Percentiles rank a stretch among this genome's conserved stretches.
Evolutionary conservation across 1,140 invertebrate genomes (phyloP).

Genomic region (Aleiodes sp.): DNA sequence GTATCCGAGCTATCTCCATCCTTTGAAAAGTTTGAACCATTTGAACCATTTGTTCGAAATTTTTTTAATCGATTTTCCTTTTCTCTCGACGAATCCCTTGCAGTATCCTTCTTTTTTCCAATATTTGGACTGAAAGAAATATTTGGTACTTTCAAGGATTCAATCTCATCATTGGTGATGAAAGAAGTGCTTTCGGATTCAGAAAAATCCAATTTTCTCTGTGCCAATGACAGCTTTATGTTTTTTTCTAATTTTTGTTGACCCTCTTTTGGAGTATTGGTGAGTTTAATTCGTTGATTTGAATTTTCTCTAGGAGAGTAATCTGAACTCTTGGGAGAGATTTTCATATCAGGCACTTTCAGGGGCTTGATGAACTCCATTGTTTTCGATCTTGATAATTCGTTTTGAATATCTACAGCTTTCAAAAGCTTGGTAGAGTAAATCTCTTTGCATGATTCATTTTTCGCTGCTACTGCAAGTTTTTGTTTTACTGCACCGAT

Average conservation of each 20-base stretch:
- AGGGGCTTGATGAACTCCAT: slow-evolving; percentile 61
- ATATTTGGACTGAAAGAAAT: slow-evolving; percentile 52
- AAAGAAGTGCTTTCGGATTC: slow-evolving; percentile 51
- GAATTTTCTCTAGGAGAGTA: slow-evolving; percentile 54
- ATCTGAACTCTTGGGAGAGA: slow-evolving; percentile 60
- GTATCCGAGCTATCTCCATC: slow-evolving; percentile 40
- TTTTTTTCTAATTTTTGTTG: slow-evolving; percentile 49
- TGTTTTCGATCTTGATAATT: slow-evolving; percentile 28
- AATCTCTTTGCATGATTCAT: slow-evolving; percentile 42
- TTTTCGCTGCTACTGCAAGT: slow-evolving; percentile 46
- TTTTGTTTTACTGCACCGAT: slow-evolving; percentile 62
- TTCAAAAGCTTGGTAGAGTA: not conserved
- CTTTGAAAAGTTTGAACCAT: slow-evolving; percentile 39
- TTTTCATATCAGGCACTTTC: slow-evolving; percentile 62
- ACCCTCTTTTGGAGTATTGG: slow-evolving; percentile 48
- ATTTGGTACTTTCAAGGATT: slow-evolving; percentile 58
- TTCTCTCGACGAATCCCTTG: slow-evolving; percentile 58
- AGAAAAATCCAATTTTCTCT: slow-evolving; percentile 60
- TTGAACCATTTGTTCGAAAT: slow-evolving; percentile 56
- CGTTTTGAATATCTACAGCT: slow-evolving; percentile 34
- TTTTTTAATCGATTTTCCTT: slow-evolving; percentile 62
- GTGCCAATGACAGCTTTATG: slow-evolving; percentile 31
- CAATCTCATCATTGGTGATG: slow-evolving; percentile 54
- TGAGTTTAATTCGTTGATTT: slow-evolving; percentile 36
- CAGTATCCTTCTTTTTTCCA: slow-evolving; percentile 56